phyloP scores from a whole-genome alignment of 2,113 vertebrate species.

The Notechis scutatus region DNA sequence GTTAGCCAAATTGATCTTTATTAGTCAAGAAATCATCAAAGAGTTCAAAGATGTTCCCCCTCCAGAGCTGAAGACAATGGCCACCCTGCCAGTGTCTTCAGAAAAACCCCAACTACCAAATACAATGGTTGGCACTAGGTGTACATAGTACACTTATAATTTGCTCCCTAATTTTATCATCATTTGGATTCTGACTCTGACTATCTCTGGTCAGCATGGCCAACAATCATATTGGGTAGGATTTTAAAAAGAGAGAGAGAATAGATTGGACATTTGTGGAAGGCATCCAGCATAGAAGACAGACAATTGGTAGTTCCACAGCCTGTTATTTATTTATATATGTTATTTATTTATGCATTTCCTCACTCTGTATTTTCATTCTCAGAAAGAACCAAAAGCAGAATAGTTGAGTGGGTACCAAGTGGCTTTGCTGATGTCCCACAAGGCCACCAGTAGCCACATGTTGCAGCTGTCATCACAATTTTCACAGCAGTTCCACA shows the following conservation, averaged over 20 bases:
- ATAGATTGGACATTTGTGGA: not conserved
- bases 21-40: not conserved
- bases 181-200: not conserved
- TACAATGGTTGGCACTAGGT: not conserved
- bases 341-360: not conserved
- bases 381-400: not conserved
- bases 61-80: not conserved
- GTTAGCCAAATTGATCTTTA: not conserved
- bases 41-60: not conserved
- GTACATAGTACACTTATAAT: not conserved
- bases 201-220: not conserved
- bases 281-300: not conserved
- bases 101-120: not conserved
- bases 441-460: not conserved
- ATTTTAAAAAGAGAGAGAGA: not conserved
- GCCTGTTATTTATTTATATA: not conserved
- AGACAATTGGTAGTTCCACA: not conserved
- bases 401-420: not conserved
- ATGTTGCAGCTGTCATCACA: not conserved
- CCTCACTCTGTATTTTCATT: not conserved
- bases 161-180: not conserved
- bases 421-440: not conserved
- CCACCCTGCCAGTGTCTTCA: not conserved
- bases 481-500: not conserved
- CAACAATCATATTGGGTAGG: not conserved